Evolutionary conservation across 2,888 invertebrate species (phyloP).

Genomic region (Tetranychus truncatus): DNA sequence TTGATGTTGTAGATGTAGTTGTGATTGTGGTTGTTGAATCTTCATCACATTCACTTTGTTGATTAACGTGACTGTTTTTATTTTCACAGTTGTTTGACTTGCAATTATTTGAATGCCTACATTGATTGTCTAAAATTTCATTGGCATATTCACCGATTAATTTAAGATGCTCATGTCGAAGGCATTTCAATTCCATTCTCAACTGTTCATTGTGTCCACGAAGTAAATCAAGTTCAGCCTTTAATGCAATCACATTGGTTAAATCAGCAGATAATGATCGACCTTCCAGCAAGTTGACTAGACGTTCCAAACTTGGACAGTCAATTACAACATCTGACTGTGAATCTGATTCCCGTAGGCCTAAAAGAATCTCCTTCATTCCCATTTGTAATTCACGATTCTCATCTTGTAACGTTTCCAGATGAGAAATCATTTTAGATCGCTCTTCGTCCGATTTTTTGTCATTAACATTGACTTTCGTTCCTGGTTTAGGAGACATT

Average conservation of each 20-base stretch:
- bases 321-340: slow-evolving; percentile 21
- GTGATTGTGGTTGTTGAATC: neutral
- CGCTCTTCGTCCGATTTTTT: slow-evolving; percentile 8
- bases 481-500: too few species aligned
- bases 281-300: slow-evolving; percentile 20
- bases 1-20: neutral
- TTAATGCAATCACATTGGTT: slow-evolving; percentile 18
- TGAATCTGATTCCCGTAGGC: slow-evolving; percentile 17
- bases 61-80: neutral
- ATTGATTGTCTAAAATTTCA: slow-evolving; percentile 15
- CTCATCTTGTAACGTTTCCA: slow-evolving; percentile 19
- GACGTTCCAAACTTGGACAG: slow-evolving; percentile 22
- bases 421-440: slow-evolving; percentile 13
- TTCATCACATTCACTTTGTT: neutral
- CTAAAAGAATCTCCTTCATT: slow-evolving; percentile 22
- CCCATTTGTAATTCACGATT: slow-evolving; percentile 21
- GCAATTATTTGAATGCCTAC: neutral
- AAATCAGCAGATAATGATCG: slow-evolving; percentile 14
- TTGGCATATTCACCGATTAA: slow-evolving; percentile 18
- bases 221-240: slow-evolving; percentile 22
- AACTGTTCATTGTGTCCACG: slow-evolving; percentile 23
- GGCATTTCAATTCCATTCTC: slow-evolving; percentile 17
- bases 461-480: neutral
- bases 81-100: neutral
- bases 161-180: slow-evolving; percentile 19